Percentiles rank a stretch among this genome's conserved stretches.
These are phyloP conservation scores for Sarcophaga bullata DNA, from an alignment of 1,140 invertebrate species.

Conservation along the genomic window DNA sequence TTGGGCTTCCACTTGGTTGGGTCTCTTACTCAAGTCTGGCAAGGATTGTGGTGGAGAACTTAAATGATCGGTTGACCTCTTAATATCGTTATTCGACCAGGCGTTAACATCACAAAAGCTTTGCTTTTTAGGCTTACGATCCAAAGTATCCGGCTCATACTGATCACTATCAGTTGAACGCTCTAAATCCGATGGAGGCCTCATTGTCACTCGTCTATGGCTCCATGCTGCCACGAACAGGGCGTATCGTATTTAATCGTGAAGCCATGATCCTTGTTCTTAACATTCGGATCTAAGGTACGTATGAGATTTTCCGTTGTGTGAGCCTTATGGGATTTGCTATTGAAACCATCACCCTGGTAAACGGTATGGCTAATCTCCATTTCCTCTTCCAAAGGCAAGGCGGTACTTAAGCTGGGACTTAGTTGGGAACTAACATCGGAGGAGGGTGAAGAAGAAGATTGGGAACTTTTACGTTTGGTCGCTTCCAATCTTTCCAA, in stretches of 20 bases:
- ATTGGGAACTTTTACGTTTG: slow-evolving; percentile 67
- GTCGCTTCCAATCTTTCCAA: slow-evolving; percentile 73
- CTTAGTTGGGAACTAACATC: slow-evolving; percentile 75
- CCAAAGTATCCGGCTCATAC: slow-evolving; percentile 85
- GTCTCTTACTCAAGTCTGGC: slow-evolving; percentile 51
- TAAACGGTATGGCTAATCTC: slow-evolving; percentile 79
- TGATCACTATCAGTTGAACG: slow-evolving; percentile 68
- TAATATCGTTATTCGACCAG: slow-evolving; percentile 59
- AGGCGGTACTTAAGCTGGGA: slow-evolving; percentile 74
- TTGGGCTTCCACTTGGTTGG: slow-evolving; percentile 43
- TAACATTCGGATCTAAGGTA: slow-evolving; percentile 46
- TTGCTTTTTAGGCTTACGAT: slow-evolving; percentile 78
- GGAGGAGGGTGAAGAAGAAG: slow-evolving; percentile 73
- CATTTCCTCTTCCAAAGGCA: slow-evolving; percentile 81
- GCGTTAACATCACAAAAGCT: slow-evolving; percentile 64
- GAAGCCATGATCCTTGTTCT: slow-evolving; percentile 58
- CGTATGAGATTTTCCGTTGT: slow-evolving; percentile 54
- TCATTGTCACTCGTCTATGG: slow-evolving; percentile 79
- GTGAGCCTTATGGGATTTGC: slow-evolving; percentile 51
- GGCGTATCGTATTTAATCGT: slow-evolving; percentile 64
- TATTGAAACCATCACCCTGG: slow-evolving; percentile 4
- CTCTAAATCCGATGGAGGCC: slow-evolving; percentile 61
- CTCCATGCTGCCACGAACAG: slow-evolving; percentile 65
- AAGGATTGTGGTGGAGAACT: slow-evolving; percentile 40
- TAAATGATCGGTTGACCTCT: neutral